Conservation (phyloP, 2,797 vertebrate species). For the Pseudochromis fuscus region DNA sequence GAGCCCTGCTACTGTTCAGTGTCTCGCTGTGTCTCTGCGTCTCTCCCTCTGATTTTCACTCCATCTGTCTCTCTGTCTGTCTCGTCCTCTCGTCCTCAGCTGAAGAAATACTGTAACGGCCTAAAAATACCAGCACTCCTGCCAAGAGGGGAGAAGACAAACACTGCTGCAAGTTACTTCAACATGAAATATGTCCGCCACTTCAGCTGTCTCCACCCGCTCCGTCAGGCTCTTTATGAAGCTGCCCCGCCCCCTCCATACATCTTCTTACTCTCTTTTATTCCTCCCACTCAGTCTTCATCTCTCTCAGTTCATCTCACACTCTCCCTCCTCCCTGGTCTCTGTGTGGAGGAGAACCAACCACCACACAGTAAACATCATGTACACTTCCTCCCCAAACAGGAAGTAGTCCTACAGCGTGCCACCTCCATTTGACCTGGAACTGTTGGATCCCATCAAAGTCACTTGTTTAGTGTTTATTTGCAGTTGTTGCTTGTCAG, state of each 20-base stretch:
- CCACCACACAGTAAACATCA: too few relatives aligned
- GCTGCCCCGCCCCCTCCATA: conserved; percentile 7
- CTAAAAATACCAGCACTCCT: conserved; percentile 1
- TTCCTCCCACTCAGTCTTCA: conserved; percentile 30
- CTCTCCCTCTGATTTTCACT: conserved; percentile 15
- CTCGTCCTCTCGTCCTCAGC: neutral
- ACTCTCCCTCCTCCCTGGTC: neutral
- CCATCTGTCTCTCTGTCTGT: conserved; percentile 34
- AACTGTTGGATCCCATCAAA: too few relatives aligned
- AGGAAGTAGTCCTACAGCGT: neutral
- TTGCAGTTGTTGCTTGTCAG: too few relatives aligned
- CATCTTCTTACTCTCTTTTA: conserved; percentile 26
- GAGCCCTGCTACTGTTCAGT: conserved; percentile 4
- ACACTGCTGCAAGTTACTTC: conserved; percentile 50
- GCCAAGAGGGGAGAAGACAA: conserved; percentile 56
- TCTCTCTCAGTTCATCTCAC: conserved; percentile 24
- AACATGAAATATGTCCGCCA: conserved; percentile 54
- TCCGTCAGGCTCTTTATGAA: conserved; percentile 54
- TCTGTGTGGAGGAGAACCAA: neutral
- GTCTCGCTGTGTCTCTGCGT: neutral
- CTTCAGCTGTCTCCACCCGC: conserved; percentile 41
- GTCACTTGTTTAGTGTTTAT: too few relatives aligned
- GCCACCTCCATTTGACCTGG: too few relatives aligned
- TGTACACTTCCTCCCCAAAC: neutral
- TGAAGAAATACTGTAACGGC: conserved; percentile 30